Conservation (phyloP, 2,797 vertebrate genomes). For the Loris lydekkerianus region DNA sequence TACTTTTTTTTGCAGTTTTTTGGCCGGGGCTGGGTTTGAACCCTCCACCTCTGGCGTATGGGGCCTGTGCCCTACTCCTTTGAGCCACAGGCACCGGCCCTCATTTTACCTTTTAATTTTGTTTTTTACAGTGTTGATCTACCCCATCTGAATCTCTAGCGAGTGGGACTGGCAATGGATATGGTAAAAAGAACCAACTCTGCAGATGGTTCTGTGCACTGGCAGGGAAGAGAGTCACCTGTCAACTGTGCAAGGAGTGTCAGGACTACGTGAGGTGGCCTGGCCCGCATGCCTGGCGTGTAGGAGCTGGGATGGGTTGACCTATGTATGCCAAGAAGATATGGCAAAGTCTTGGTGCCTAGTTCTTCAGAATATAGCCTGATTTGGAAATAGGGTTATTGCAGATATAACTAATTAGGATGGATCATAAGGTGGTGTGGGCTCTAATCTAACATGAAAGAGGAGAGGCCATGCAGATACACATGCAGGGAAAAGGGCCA, state of each 20-base stretch:
- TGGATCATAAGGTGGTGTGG: neutral
- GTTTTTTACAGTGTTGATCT: neutral
- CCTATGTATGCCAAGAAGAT: neutral
- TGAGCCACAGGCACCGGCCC: no score
- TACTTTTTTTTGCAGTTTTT: neutral
- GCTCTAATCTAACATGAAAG: neutral
- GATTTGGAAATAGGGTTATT: neutral
- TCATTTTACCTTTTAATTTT: neutral
- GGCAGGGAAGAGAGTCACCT: neutral
- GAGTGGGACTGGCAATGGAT: neutral
- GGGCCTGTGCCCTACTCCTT: no score
- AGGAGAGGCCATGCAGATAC: neutral
- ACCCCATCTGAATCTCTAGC: neutral
- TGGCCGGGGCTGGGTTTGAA: no score
- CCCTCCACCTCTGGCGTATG: no score
- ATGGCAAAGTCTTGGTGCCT: neutral
- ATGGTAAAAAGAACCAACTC: neutral
- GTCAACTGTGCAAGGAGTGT: neutral
- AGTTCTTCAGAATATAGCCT: neutral
- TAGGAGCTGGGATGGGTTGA: neutral
- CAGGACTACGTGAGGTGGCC: neutral
- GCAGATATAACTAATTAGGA: neutral
- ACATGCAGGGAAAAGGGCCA: neutral
- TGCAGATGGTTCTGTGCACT: neutral
- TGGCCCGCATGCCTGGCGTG: neutral